Evolutionary conservation across 2,113 vertebrate genomes (phyloP), one percentile per base, ranked within the genome.

Genomic region (Coryphaenoides rupestris): DNA sequence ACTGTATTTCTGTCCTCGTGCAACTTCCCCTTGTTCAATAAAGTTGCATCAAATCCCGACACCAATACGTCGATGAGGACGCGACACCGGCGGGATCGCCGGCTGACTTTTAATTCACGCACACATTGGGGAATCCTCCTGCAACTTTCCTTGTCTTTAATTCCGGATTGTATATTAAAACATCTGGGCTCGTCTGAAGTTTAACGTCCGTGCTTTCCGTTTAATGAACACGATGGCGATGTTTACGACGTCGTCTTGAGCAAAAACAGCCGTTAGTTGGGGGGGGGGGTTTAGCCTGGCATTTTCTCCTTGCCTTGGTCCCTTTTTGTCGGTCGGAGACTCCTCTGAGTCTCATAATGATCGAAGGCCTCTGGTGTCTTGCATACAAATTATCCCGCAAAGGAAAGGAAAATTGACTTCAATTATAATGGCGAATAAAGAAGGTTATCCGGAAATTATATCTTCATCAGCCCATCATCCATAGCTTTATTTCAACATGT

Each of bases 171-270:
- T 82, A 68, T n/a, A n/a, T n/a, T n/a, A n/a, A n/a, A 82, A 77
- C 61, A 64, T 61, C 62, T 55, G 16, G n/a, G 21, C 21, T 23
- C 49, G 49, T 66, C 66, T 66, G 70, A 66, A 68, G 65, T 70
- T 53, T 61, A 75, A 77, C 65, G 73, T 68, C 53, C 66, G 49
- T 72, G 65, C 76, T 78, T 79, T 81, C 82, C 72, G 76, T 82
- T 70, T 76, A 83, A 84, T 75, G 61, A 76, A 74, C 54, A 65
- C 70, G 65, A 62, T 78, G 63, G 62, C 58, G 49, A 55, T 62
- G 57, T 75, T 81, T 70, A 65, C 28, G 64, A 46, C 1, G 7
- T 40, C 22, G 21, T 47, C 13, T 22, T 68, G 68, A 65, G 49
- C 62, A 72, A 19, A 68, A 17, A 15, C 74, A 84, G 80, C 75